Evolutionary conservation across 1,140 invertebrate genomes (phyloP).

Genomic region (Anthonomus grandis): DNA sequence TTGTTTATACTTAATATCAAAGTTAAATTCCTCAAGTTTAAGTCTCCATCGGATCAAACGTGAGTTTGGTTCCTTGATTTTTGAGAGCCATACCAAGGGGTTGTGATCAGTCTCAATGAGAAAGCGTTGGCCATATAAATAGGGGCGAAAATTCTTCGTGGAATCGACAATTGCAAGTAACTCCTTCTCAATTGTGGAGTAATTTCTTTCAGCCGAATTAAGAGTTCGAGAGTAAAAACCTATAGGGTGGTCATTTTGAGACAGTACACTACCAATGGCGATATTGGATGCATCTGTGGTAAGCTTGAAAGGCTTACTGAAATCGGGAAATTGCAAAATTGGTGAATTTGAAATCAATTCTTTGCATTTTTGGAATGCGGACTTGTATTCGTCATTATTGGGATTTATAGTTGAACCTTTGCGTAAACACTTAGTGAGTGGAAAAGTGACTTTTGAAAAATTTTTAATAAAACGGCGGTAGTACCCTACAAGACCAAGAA

Average conservation of each 20-base stretch:
- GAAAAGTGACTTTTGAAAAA: conserved; percentile 6
- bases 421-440: conserved; percentile 1
- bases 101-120: conserved; percentile 32
- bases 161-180: conserved; percentile 31
- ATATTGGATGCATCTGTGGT: conserved; percentile 46
- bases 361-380: conserved; percentile 7
- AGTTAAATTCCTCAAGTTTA: conserved; percentile 47
- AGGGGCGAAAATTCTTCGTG: conserved; percentile 33
- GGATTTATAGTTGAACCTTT: not conserved
- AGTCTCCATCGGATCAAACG: conserved; percentile 51
- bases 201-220: conserved; percentile 37
- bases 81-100: conserved; percentile 41
- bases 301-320: conserved; percentile 42
- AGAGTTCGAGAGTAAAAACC: conserved; percentile 42
- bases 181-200: conserved; percentile 42
- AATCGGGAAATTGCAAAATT: conserved; percentile 40
- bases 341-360: conserved; percentile 39
- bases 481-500: conserved; percentile 27
- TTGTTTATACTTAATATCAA: conserved; percentile 41
- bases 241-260: conserved; percentile 42
- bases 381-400: not conserved
- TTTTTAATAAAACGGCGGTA: conserved; percentile 17
- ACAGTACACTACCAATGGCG: conserved; percentile 45
- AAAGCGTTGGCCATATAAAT: conserved; percentile 32
- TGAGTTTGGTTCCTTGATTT: conserved; percentile 47